A percentile compares a stretch with the other conserved stretches of the same genome.
Conservation (phyloP, 2,797 vertebrate species). For the Acomys russatus region DNA sequence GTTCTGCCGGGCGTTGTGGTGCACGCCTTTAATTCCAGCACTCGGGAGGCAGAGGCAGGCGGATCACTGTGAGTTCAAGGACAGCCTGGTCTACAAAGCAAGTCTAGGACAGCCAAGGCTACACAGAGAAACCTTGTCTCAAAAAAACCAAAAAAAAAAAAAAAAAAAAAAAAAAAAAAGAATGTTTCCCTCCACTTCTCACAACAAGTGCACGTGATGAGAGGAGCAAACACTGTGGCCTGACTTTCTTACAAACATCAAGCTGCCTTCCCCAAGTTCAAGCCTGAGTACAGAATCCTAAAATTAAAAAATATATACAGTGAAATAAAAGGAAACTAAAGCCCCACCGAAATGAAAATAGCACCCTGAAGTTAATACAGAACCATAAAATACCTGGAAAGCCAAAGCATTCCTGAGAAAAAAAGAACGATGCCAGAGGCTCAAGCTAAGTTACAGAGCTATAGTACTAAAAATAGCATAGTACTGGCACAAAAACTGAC, state of each 20-base stretch:
- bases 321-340: background rate
- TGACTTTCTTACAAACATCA: constrained; percentile 39
- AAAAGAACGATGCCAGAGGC: too few species aligned
- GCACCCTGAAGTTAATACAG: background rate
- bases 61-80: too few species aligned
- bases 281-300: constrained; percentile 31
- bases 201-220: background rate
- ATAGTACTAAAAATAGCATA: background rate
- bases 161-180: too few species aligned
- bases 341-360: background rate
- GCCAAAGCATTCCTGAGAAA: background rate
- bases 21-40: too few species aligned
- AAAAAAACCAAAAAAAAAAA: too few species aligned
- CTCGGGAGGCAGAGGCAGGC: too few species aligned
- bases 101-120: too few species aligned
- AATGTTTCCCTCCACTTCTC: background rate
- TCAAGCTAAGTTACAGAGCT: too few species aligned
- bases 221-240: background rate
- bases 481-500: background rate
- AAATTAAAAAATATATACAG: background rate
- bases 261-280: background rate
- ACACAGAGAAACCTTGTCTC: too few species aligned
- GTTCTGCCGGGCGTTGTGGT: too few species aligned
- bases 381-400: background rate
- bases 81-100: too few species aligned